Evolutionary conservation across 2,888 invertebrate genomes (phyloP), one percentile per base, ranked within the genome.

Genomic region (Sussaba pulchella): DNA sequence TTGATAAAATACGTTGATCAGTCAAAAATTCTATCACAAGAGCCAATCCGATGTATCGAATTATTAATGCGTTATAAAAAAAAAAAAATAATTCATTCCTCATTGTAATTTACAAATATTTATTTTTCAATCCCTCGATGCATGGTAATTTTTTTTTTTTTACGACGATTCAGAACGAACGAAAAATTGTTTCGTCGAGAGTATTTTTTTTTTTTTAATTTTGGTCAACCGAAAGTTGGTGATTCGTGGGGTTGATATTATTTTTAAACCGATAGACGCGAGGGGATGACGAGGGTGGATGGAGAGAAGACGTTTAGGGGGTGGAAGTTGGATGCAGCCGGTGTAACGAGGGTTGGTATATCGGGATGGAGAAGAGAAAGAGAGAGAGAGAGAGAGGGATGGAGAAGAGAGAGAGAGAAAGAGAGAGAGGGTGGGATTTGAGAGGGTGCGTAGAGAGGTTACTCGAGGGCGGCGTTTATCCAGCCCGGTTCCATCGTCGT

Each of bases 381-480:
- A 52, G 24, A 52, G 52, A 24, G 52, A 12, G 26, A 50, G 50
- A 50, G 50, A 19, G 50, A 50, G 21, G 21, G 50, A 17, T 14
- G n/a, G n/a, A n/a, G n/a, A n/a, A 43, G 43, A 43, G 43, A 43
- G 43, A 12, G 43, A 43, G 10, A 10, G 43, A 43, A 10, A 43
- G 3, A 4, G 43, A 43, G 12, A 31, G 43, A 43, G 43, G 12
- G 12, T 43, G 43, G 4, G 12, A 50, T 0, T 24, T 24, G 24
- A 59, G 36, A 59, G 19, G 36, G 17, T 59, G 39, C 39, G 36
- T 59, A 0, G 14, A 8, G 59, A 39, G 59, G 39, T 59, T 59
- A 59, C 36, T 59, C 36, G 59, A 59, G 59, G 39, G 26, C 59
- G 59, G 1, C 36, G 10, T 59, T 59, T 36, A 36, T 39, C 59